Evolutionary conservation across 2,888 invertebrate species (phyloP).

Genomic region (Rhopalosiphum nymphaeae): DNA sequence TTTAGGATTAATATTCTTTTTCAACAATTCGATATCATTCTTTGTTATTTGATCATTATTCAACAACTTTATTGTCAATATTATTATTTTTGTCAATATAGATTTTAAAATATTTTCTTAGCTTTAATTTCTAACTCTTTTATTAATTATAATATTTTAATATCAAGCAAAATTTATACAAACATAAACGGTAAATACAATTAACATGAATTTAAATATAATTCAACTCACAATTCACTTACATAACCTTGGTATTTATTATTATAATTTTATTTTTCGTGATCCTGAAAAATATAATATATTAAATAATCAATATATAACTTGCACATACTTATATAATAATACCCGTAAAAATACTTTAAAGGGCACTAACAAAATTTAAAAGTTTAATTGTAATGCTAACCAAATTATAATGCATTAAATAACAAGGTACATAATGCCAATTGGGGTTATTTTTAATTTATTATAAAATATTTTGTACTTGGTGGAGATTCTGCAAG

Average conservation of each 20-base stretch:
- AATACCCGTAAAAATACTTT: too few relatives aligned
- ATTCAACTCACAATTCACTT: background rate
- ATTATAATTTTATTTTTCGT: background rate
- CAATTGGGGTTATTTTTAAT: background rate
- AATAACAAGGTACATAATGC: too few relatives aligned
- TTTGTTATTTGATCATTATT: background rate
- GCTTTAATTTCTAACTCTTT: background rate
- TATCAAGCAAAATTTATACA: background rate
- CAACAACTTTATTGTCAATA: background rate
- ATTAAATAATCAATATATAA: too few relatives aligned
- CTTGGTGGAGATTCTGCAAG: background rate
- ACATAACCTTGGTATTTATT: background rate
- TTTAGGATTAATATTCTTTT: background rate
- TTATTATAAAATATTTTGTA: background rate
- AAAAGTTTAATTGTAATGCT: too few relatives aligned
- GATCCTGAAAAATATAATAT: too few relatives aligned
- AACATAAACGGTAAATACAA: background rate
- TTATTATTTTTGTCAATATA: too few relatives aligned
- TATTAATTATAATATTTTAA: background rate
- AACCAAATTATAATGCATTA: too few relatives aligned
- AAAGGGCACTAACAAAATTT: too few relatives aligned
- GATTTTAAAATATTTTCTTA: background rate
- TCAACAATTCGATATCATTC: background rate
- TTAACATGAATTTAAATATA: background rate
- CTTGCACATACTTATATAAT: too few relatives aligned